phyloP scores from a whole-genome alignment of 2,113 vertebrate genomes.

The Cottus gobio region DNA sequence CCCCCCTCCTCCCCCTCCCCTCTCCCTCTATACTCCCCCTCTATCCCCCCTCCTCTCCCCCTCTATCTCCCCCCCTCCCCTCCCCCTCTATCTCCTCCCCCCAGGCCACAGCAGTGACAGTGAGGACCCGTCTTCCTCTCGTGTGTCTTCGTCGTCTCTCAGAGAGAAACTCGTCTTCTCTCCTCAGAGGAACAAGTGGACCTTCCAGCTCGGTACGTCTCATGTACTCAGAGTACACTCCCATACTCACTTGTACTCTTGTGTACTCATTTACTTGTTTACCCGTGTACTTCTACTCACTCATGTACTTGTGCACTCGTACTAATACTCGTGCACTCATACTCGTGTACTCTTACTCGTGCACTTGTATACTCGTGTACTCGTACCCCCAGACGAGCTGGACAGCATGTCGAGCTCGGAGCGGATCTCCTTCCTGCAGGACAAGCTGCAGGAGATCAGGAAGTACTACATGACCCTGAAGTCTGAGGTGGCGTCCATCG shows the following conservation, averaged over 20 bases:
- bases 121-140: constrained; percentile 84
- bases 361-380: not conserved
- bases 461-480: constrained; percentile 99
- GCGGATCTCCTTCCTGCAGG: constrained; percentile 96
- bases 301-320: not conserved
- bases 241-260: too few relatives aligned
- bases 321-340: not conserved
- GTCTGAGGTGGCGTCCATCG: constrained; percentile 98
- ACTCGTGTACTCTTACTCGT: not conserved
- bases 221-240: too few relatives aligned
- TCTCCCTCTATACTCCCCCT: too few relatives aligned
- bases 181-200: constrained; percentile 95
- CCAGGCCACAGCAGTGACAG: constrained; percentile 97
- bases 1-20: too few relatives aligned
- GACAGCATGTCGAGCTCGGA: constrained; percentile 94
- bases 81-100: not conserved
- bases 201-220: constrained; percentile 87
- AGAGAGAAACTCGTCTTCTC: constrained; percentile 91
- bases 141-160: constrained; percentile 86
- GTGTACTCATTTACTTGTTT: not conserved
- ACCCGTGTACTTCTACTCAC: not conserved
- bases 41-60: too few relatives aligned
- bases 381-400: constrained; percentile 86
- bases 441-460: constrained; percentile 97
- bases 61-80: too few relatives aligned